Evolutionary conservation across 2,113 vertebrate species (phyloP).

Genomic region (Nettapus auritus): DNA sequence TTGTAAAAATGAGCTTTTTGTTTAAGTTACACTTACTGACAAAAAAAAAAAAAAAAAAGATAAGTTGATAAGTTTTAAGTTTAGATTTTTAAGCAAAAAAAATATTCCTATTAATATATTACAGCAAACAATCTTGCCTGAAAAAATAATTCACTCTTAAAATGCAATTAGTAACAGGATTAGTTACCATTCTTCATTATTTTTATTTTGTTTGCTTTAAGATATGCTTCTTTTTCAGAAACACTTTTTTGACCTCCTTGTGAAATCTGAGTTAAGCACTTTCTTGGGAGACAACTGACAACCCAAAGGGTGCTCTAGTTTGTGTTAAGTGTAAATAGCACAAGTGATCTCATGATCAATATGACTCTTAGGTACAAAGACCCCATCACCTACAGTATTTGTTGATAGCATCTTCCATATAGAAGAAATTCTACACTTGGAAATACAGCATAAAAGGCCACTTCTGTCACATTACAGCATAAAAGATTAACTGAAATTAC

Average conservation of each 20-base stretch:
- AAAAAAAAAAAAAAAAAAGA: too few relatives aligned
- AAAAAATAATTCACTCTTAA: not conserved
- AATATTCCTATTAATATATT: not conserved
- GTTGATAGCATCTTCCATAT: not conserved
- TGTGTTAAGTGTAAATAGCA: not conserved
- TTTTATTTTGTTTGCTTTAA: not conserved
- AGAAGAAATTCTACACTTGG: not conserved
- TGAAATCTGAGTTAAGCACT: not conserved
- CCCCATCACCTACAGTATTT: not conserved
- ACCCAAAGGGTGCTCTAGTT: not conserved
- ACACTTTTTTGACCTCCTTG: not conserved
- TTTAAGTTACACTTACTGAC: not conserved
- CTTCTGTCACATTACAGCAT: not conserved
- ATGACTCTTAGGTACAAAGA: not conserved
- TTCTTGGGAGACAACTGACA: not conserved
- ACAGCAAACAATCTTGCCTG: not conserved
- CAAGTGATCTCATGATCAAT: not conserved
- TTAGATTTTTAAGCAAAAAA: not conserved
- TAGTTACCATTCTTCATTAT: not conserved
- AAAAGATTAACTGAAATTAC: not conserved
- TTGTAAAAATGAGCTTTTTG: slow-evolving; percentile 1
- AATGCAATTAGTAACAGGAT: not conserved
- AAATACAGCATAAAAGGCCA: not conserved
- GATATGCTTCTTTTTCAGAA: not conserved
- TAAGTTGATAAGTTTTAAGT: not conserved